Conservation (phyloP, 2,797 vertebrate genomes). For the Pempheris klunzingeri region DNA sequence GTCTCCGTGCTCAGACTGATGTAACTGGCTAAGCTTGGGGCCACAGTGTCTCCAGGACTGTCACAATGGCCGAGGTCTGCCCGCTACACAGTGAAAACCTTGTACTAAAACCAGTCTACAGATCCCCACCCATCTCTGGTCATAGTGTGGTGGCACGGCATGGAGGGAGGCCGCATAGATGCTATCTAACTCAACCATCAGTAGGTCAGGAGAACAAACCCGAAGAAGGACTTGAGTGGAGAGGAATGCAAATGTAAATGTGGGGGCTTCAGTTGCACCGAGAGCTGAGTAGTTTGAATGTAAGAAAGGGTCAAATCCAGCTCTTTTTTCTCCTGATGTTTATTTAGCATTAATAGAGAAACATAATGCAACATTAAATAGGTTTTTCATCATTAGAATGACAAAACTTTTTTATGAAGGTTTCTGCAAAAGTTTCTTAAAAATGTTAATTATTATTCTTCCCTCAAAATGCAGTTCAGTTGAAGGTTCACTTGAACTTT, state of each 20-base stretch:
- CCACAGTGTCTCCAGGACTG: constrained; percentile 47
- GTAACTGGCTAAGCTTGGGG: constrained; percentile 46
- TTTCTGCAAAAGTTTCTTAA: not conserved
- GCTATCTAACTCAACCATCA: constrained; percentile 66
- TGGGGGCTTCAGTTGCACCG: constrained; percentile 38
- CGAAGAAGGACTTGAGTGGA: constrained; percentile 45
- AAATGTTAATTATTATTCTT: too few relatives aligned
- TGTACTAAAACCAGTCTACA: constrained; percentile 55
- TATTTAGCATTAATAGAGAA: not conserved
- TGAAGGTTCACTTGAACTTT: too few relatives aligned
- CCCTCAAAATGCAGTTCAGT: too few relatives aligned
- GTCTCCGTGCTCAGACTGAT: constrained; percentile 45
- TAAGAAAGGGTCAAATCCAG: constrained; percentile 16
- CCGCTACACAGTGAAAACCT: constrained; percentile 68
- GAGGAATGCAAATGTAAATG: constrained; percentile 50
- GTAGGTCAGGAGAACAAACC: constrained; percentile 60
- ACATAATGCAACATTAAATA: not conserved
- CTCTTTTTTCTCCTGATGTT: not conserved
- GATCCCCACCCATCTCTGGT: constrained; percentile 32
- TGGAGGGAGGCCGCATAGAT: constrained; percentile 29
- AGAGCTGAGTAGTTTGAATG: constrained; percentile 12
- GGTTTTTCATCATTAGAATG: too few relatives aligned
- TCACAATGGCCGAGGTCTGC: constrained; percentile 43
- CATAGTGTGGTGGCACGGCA: constrained; percentile 13
- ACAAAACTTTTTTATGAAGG: not conserved